Evolutionary conservation across 2,113 vertebrate species (phyloP).

Genomic region (Lepus europaeus): DNA sequence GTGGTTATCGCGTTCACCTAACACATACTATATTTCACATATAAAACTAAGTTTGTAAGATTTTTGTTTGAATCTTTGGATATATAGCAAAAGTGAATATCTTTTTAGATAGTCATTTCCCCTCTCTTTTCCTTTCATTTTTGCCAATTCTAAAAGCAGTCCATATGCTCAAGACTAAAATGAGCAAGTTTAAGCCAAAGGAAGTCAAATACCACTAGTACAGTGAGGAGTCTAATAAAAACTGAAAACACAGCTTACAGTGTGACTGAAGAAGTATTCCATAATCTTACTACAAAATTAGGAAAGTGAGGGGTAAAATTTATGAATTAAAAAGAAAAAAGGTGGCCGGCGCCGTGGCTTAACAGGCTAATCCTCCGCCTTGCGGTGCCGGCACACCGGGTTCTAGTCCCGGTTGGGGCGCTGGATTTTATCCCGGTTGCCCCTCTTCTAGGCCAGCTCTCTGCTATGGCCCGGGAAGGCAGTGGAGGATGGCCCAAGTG

Average conservation of each 20-base stretch:
- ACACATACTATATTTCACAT: neutral
- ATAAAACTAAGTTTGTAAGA: conserved; percentile 30
- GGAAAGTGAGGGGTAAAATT: neutral
- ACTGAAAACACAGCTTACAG: conserved; percentile 1
- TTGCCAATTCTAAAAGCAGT: conserved; percentile 66
- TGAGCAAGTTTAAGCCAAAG: conserved; percentile 68
- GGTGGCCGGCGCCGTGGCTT: too few species aligned
- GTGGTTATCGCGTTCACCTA: too few species aligned
- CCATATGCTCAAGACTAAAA: conserved; percentile 71
- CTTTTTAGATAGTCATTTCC: conserved; percentile 57
- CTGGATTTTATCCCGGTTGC: too few species aligned
- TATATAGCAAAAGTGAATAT: conserved; percentile 22
- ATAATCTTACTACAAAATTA: neutral
- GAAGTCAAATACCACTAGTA: conserved; percentile 57
- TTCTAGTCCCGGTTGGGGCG: too few species aligned
- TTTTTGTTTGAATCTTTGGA: conserved; percentile 59
- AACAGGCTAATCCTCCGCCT: too few species aligned
- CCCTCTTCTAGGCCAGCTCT: too few species aligned
- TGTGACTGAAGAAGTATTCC: neutral
- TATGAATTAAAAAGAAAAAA: conserved; percentile 31
- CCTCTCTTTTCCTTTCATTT: conserved; percentile 24
- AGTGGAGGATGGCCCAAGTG: too few species aligned
- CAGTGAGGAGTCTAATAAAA: conserved; percentile 40
- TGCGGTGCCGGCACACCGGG: too few species aligned
- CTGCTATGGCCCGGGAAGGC: too few species aligned